Base-by-base conservation (phyloP, 2,888 invertebrate species). In the Seira musarum region DNA sequence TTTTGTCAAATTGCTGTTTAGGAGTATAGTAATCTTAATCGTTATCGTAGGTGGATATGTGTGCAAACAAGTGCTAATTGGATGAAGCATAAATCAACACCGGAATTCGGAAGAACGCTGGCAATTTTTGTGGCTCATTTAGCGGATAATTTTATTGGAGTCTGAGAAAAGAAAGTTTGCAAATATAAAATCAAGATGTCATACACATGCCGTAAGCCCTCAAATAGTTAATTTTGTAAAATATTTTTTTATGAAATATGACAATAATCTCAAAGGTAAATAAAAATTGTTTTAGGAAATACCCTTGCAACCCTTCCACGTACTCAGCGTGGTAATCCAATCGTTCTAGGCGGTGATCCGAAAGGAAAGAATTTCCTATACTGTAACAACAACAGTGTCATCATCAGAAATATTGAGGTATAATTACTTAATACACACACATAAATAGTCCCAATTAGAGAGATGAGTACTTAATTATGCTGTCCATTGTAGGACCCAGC, bases 301-400 rank as follows among this genome's bases (percentile, higher is more conserved):
- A 93, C 94, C 89, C 98, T 96, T 90, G 96, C 98, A 84, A 94
- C 97, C 75, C 90, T 99, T 88, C 99, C 99, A 81, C 93, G 95
- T 88, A 99, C 99, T 72, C 94, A 95, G 88, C 92, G 99, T 87
- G 99, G 99, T 35, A 94, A 95, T 87, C 97, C 98, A 53, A 92
- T 99, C 87, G 98, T 99, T 73, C 90, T 99, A 87, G 97, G 97
- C 79, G 94, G 95, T 57, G 98, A 98, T 90, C 98, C 99, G 1
- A 98, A 98, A 90, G 98, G 98, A 69, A 96, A 96, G 88, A 98
- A 95, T 88, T 96, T 99, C 90, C 92, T 99, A 70, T 99, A 99
- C 89, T 94, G 97, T 83, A 98, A 98, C 91, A 98, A 98, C 85
- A 97, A 98, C 89, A 98, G 96, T 87, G 98, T 99, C 83, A 96